Conservation (phyloP, 1,140 invertebrate species). For the Calosoma granatense region DNA sequence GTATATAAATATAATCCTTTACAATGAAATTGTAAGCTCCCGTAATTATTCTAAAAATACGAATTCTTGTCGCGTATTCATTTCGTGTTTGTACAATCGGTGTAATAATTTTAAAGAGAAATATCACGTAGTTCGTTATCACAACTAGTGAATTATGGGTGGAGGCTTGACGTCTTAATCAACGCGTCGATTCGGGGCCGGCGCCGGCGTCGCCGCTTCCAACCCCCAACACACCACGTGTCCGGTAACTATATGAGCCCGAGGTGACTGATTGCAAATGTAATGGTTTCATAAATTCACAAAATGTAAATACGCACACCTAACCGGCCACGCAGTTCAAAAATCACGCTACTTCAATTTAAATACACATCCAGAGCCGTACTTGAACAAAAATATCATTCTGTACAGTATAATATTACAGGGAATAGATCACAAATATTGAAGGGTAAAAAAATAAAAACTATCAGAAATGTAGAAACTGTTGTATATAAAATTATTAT, state of each 20-base stretch:
- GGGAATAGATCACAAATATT: not conserved
- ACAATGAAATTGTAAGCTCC: too few relatives aligned
- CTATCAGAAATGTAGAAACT: too few relatives aligned
- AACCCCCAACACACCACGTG: not conserved
- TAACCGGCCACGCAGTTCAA: not conserved
- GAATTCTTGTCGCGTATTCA: not conserved
- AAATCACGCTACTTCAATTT: not conserved
- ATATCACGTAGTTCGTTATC: not conserved
- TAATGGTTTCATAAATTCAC: conserved; percentile 5
- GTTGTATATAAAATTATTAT: too few relatives aligned
- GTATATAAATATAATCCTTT: too few relatives aligned
- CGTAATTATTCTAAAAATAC: too few relatives aligned
- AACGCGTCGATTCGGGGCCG: not conserved
- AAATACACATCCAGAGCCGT: not conserved
- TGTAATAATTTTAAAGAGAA: not conserved
- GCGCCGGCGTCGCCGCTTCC: not conserved
- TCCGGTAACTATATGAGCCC: not conserved
- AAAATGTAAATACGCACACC: conserved; percentile 7
- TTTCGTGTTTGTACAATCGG: not conserved
- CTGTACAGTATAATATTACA: not conserved
- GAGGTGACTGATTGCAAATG: not conserved
- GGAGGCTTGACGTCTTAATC: not conserved
- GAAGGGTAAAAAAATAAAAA: not conserved
- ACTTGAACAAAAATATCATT: not conserved
- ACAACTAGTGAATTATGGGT: not conserved